Evolutionary conservation across 2,113 vertebrate species (phyloP).

Genomic region (Cinclus mexicanus): DNA sequence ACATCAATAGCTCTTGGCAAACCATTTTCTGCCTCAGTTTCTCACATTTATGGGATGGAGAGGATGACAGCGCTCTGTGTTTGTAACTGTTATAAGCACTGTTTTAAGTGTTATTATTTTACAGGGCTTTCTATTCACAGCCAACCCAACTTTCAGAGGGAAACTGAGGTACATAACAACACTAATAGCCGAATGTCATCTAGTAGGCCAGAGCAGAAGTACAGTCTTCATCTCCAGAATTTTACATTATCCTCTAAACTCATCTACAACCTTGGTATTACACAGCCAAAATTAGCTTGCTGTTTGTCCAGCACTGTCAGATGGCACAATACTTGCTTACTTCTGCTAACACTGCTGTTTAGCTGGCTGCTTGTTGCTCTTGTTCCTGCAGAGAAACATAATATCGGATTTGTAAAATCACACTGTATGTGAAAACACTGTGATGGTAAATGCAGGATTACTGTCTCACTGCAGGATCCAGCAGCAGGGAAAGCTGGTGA

Average conservation of each 20-base stretch:
- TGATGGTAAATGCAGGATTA: slow-evolving; percentile 19
- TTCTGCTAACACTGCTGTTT: not conserved
- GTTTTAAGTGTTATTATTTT: slow-evolving; percentile 17
- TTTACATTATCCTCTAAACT: not conserved
- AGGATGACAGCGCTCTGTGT: not conserved
- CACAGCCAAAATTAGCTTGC: not conserved
- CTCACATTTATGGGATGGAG: slow-evolving; percentile 6
- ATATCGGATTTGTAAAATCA: slow-evolving; percentile 27
- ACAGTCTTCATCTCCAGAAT: not conserved
- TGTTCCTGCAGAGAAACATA: slow-evolving; percentile 37
- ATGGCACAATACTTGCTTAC: not conserved
- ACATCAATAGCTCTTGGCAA: slow-evolving; percentile 34
- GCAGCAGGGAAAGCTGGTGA: not conserved
- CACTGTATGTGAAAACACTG: not conserved
- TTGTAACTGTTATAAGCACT: not conserved
- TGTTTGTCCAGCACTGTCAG: not conserved
- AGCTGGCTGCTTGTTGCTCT: not conserved
- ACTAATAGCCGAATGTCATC: not conserved
- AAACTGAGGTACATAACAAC: not conserved
- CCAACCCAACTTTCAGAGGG: not conserved
- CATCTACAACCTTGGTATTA: not conserved
- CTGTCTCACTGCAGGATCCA: not conserved
- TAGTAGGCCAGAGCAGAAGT: not conserved
- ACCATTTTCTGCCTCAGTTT: slow-evolving; percentile 54
- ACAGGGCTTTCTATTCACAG: not conserved